Base-by-base conservation (phyloP, 2,888 invertebrate genomes). In the Drosophila paranaensis region DNA sequence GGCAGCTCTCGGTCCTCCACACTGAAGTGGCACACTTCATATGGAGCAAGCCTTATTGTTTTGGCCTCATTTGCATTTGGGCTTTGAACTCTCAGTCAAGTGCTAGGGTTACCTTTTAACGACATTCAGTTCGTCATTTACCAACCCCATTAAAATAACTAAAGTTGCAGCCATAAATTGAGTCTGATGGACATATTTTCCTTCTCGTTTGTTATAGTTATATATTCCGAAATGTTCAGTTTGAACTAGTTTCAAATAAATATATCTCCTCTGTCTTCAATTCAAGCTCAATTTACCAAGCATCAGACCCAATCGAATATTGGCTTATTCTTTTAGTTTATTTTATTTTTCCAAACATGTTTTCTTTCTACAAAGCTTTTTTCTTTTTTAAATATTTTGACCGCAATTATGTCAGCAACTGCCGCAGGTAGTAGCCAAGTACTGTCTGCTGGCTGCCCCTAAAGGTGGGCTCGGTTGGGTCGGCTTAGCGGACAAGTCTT, bases 11-110 rank as follows among this genome's bases (percentile, higher is more conserved):
- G 42, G 60, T 51, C 58, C 45, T 57, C 50, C 35, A 48, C 14
- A 33, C 46, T 63, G 42, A 54, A 72, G 73, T 66, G 55, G 66
- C 70, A 72, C 68, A 77, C 86, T 82, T 80, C 68, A 70, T 58
- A 51, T 51, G 25, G n/a, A 46, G 20, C 46, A 14, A 48, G 25
- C 61, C 40, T 46, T 68, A 53, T 79, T 71, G 60, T 64, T 54
- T 51, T 69, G 66, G 54, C 73, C 73, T 61, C 73, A 72, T 65
- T 77, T 60, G 40, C 14, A 51, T 58, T 42, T 37, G 10, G 37
- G 33, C 14, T 40, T 35, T 14, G 51, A 16, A 39, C 16, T 46
- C 13, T 25, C 13, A 33, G n/a, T 42, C 30, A 54, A 65, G 51
- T 35, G 37, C 30, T 35, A 10, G 16, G 14, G 45, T 3, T 20